Conservation (phyloP, 2,888 invertebrate genomes). For the Trachelus tabidus region DNA sequence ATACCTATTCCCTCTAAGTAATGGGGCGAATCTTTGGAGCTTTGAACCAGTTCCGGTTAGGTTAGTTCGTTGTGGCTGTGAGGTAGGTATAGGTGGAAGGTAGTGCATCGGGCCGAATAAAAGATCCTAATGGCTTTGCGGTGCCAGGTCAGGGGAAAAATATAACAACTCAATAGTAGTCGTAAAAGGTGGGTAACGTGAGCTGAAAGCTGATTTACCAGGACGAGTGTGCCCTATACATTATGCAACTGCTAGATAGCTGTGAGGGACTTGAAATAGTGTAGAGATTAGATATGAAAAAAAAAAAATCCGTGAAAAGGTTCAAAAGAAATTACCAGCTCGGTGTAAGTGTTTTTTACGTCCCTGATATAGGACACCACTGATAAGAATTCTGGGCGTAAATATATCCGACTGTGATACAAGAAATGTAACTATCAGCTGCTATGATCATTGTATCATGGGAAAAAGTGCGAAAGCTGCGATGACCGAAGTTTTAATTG, state of each 20-base stretch:
- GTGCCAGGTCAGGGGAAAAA: background rate
- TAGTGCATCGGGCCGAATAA: background rate
- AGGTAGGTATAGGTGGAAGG: background rate
- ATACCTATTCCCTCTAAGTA: background rate
- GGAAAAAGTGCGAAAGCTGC: background rate
- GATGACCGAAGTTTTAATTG: background rate
- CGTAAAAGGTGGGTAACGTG: conserved; percentile 4
- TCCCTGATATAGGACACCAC: background rate
- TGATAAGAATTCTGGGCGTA: background rate
- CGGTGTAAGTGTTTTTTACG: background rate
- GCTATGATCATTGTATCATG: background rate
- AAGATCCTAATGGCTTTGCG: background rate
- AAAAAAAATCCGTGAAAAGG: background rate
- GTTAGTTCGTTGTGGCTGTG: background rate
- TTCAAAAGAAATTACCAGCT: background rate
- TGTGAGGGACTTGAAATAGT: background rate
- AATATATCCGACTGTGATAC: background rate
- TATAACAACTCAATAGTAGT: conserved; percentile 4
- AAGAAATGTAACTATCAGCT: background rate
- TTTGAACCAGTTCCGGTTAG: background rate
- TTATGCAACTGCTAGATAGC: background rate
- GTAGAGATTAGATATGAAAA: background rate
- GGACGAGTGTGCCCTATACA: background rate
- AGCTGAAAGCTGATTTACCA: background rate
- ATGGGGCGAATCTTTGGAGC: background rate